Base-by-base conservation (phyloP, 1,140 invertebrate species). In the Bombus fervidus region DNA sequence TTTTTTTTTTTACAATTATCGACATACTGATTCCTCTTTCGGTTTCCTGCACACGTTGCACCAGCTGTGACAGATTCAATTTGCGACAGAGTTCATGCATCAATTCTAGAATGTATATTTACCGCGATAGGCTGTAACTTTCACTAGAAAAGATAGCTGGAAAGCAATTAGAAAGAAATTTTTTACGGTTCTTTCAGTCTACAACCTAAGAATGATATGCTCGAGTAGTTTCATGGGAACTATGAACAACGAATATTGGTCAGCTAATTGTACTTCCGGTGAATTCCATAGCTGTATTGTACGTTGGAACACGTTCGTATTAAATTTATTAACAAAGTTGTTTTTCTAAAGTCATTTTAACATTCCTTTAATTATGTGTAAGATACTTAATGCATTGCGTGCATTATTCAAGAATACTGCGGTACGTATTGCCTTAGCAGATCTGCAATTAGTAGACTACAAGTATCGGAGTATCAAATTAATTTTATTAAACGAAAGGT, bases 121-220 rank as follows among this genome's bases (percentile, higher is more conserved):
- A n/a, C 18, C 13, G 9, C 34, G 12, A 34, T 43, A 8, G 34
- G 34, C 13, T 41, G 10, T 5, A 12, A 81, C 84, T 85, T 85
- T 85, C 84, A 59, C 84, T 72, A 43, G 79, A 69, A 85, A 73
- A 41, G 59, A 81, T 74, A 74, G 83, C 10, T 34, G 47, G 41
- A 13, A 68, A 59, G 62, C 47, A 85, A 89, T 81, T 86, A 64
- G 66, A 68, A 41, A 69, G 64, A 86, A 86, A 89, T 81, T 86
- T 81, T 89, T 89, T 72, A 57, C 59, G 57, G 22, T 43, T 47
- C 13, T 39, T 39, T 43, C 66, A 62, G 81, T 64, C 84, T 43
- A 43, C 53, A 28, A 64, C 76, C 73, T 43, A 59, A 25, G 59
- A 31, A 66, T 25, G 73, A 80, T 64, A 53, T 53, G 72, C 39